phyloP scores from a whole-genome alignment of 2,113 vertebrate species.

The Malurus cyaneus region DNA sequence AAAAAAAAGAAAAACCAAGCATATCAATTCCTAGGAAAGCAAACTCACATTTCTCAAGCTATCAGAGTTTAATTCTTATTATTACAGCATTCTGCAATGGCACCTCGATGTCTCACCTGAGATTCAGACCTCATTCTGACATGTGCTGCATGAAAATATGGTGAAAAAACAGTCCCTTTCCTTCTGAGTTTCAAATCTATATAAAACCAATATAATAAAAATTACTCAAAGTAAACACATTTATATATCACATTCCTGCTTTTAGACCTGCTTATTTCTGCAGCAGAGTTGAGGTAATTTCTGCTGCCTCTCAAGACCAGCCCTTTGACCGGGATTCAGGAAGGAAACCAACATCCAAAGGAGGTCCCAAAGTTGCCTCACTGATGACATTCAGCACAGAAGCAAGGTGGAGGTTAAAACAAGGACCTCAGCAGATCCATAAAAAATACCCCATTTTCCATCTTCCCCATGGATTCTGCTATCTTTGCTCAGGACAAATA shows the following conservation, averaged over 20 bases:
- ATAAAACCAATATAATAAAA: neutral
- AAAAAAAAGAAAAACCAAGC: neutral
- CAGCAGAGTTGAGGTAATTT: neutral
- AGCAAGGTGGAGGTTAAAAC: neutral
- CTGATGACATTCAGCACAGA: neutral
- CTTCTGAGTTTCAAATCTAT: neutral
- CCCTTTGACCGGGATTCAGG: neutral
- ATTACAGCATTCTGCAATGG: neutral
- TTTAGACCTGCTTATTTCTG: neutral
- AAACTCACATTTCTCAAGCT: neutral
- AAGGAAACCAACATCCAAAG: neutral
- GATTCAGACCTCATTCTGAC: neutral
- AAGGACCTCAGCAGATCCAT: neutral
- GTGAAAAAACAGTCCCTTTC: neutral
- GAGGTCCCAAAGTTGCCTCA: neutral
- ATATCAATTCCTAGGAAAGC: neutral
- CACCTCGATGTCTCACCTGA: neutral
- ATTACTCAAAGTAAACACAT: neutral
- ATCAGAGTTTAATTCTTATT: neutral
- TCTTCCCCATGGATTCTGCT: neutral
- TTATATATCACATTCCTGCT: neutral
- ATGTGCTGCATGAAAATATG: neutral
- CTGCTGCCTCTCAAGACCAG: neutral
- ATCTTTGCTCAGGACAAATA: neutral
- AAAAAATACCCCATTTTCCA: neutral